Evolutionary conservation across 35 echinoderm and acorn worm species (phyloP), one percentile per base, ranked within the genome.

Genomic region (Ophioderma brevispina): DNA sequence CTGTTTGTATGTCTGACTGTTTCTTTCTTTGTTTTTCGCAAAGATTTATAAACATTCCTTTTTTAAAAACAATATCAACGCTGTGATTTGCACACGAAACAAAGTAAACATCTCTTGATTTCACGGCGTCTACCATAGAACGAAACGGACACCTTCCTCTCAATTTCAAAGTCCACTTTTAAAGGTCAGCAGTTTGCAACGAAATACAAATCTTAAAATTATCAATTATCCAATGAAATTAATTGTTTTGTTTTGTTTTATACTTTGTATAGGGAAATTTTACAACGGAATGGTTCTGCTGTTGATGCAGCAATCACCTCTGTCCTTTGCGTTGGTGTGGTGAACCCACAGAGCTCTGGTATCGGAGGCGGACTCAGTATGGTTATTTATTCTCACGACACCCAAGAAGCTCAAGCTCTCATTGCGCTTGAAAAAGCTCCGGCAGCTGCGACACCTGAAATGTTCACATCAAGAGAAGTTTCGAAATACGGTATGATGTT

Each of bases 401-500:
- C 59, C 10, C 17, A 25, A 2, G 28, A 70, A 25, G 59, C 59
- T 2, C 1, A 15, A 1, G 23, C n/a, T 3, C 2, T 70, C n/a
- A 25, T 15, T 70, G 59, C 59, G 3, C 59, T 8, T 3, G 59
- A 70, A 70, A 25, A 8, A 6, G 59, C 59, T 3, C 59, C 59
- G 5, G 59, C 17, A 6, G 59, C 59, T 15, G 59, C 59, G 3
- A 70, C 59, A 13, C 10, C 10, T 15, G 10, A 25, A 8, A 70
- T 70, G 59, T 70, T 70, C 38, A 46, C 28, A 17, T n/a, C 70
- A 11, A 76, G 55, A 15, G 39, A 91, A 17, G 37, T 37, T 31
- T 70, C 82, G 8, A 91, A 86, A 39, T 91, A 91, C 36, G 82
- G 90, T 91, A 76, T n/a, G n/a, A n/a, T n/a, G n/a, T n/a, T n/a